Base-by-base conservation (phyloP, 2,797 vertebrate genomes). In the Cercopithecus hamlyni region DNA sequence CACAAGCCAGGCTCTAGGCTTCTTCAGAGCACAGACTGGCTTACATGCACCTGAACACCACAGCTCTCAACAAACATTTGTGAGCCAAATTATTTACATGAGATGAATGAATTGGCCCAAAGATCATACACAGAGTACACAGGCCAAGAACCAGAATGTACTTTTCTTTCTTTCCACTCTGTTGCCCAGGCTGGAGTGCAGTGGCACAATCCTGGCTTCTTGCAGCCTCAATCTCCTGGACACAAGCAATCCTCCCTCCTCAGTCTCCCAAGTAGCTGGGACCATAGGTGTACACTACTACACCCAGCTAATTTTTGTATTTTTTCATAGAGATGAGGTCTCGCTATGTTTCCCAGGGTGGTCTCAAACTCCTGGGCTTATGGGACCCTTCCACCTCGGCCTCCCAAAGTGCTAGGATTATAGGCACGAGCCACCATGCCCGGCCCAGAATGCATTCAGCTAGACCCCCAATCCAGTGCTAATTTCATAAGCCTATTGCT, bases 101-200 rank as follows among this genome's bases (percentile, higher is more conserved):
- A 97, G 95, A 87, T 93, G 17, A 85, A 79, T 86, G 20, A 77
- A 81, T 12, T 58, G 80, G 12, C 30, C 70, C 72, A 81, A 90
- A 96, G 90, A 58, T 45, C 76, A 85, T 17, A 64, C 26, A 89
- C 33, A 96, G 55, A 93, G 26, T 76, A 93, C 48, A 67, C 22
- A 93, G 30, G 61, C 7, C 89, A 36, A 77, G 45, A 92, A 30
- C 67, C 67, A 72, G 20, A 36, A 70, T 70, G 64, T 20, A 70
- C 17, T 67, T 67, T 17, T 33, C 13, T 5, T 15, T 48, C 0
- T 45, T 4, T 5, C n/a, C 3, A 7, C 30, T 64, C 30, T n/a
- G 30, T 64, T 64, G 61, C 61, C 61, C 33, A 64, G 61, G 61
- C 61, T 17, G 15, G 61, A 64, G 17, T 17, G 30, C 30, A 64